Conservation (phyloP, 2,113 vertebrate genomes). For the Cottus gobio region DNA sequence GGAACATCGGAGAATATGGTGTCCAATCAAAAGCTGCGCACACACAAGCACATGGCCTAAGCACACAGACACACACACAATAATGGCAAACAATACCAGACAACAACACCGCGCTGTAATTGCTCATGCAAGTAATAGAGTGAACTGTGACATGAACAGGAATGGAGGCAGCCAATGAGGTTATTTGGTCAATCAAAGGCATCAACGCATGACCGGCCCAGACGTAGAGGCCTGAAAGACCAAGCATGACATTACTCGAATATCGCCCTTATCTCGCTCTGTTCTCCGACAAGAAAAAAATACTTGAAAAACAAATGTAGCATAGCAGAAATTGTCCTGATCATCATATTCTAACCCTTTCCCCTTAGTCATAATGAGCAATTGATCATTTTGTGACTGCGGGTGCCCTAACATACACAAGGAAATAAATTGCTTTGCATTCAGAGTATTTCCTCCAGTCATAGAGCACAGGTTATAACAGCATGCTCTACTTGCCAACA, state of each 20-base stretch:
- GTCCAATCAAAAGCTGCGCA: slow-evolving; percentile 9
- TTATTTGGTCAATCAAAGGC: slow-evolving; percentile 69
- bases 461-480: slow-evolving; percentile 65
- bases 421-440: slow-evolving; percentile 64
- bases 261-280: slow-evolving; percentile 31
- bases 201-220: slow-evolving; percentile 64
- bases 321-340: slow-evolving; percentile 53
- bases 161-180: slow-evolving; percentile 67
- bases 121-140: slow-evolving; percentile 69
- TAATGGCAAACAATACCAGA: slow-evolving; percentile 46
- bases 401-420: slow-evolving; percentile 38
- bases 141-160: slow-evolving; percentile 67
- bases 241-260: slow-evolving; percentile 58
- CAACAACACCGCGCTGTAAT: slow-evolving; percentile 50
- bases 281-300: slow-evolving; percentile 31
- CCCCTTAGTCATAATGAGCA: slow-evolving; percentile 68
- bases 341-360: slow-evolving; percentile 66
- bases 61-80: neutral
- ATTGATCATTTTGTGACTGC: slow-evolving; percentile 71
- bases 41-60: neutral
- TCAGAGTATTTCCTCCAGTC: slow-evolving; percentile 65
- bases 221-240: slow-evolving; percentile 57
- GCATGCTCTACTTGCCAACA: slow-evolving; percentile 63
- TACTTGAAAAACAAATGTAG: slow-evolving; percentile 39
- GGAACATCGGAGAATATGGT: slow-evolving; percentile 18